These are phyloP conservation scores for Hippoglossus hippoglossus DNA, from an alignment of 2,797 vertebrate genomes.

Conservation along the genomic window DNA sequence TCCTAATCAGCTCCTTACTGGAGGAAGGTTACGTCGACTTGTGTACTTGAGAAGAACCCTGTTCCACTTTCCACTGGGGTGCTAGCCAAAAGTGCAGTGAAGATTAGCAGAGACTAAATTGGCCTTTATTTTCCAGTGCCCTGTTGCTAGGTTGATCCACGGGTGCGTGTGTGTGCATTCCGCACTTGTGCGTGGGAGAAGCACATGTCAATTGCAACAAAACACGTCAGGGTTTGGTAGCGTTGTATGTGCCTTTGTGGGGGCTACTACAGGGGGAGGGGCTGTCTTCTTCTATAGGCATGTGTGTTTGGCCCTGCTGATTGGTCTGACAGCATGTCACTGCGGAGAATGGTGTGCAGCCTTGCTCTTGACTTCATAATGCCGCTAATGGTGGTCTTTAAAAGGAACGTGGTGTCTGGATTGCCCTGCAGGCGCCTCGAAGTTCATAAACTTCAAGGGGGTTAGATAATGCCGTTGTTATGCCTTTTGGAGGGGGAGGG, in stretches of 20 bases:
- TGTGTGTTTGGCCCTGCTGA: slow-evolving; percentile 72
- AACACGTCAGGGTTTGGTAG: slow-evolving; percentile 63
- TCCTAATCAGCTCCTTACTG: slow-evolving; percentile 67
- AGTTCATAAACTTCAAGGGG: slow-evolving; percentile 71
- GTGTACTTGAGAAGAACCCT: slow-evolving; percentile 52
- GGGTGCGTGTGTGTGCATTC: slow-evolving; percentile 28
- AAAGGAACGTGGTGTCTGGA: slow-evolving; percentile 56
- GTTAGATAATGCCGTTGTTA: slow-evolving; percentile 59
- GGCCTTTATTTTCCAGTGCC: slow-evolving; percentile 28
- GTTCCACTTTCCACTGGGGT: slow-evolving; percentile 44
- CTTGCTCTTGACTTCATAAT: slow-evolving; percentile 71
- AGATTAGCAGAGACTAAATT: slow-evolving; percentile 27
- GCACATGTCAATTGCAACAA: slow-evolving; percentile 73
- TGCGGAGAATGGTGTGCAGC: slow-evolving; percentile 64
- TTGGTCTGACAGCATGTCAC: slow-evolving; percentile 80
- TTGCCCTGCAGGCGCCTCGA: slow-evolving; percentile 53
- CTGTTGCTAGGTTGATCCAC: slow-evolving; percentile 14
- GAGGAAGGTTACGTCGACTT: slow-evolving; percentile 47
- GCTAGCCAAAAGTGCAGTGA: slow-evolving; percentile 1
- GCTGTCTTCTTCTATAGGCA: slow-evolving; percentile 75
- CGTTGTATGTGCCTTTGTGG: slow-evolving; percentile 60
- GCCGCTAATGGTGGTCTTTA: slow-evolving; percentile 69
- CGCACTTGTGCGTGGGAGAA: slow-evolving; percentile 59
- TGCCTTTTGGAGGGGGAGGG: background rate
- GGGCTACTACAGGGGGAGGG: slow-evolving; percentile 69